Conservation (phyloP, 1,140 invertebrate species). For the Lepidostoma basale region DNA sequence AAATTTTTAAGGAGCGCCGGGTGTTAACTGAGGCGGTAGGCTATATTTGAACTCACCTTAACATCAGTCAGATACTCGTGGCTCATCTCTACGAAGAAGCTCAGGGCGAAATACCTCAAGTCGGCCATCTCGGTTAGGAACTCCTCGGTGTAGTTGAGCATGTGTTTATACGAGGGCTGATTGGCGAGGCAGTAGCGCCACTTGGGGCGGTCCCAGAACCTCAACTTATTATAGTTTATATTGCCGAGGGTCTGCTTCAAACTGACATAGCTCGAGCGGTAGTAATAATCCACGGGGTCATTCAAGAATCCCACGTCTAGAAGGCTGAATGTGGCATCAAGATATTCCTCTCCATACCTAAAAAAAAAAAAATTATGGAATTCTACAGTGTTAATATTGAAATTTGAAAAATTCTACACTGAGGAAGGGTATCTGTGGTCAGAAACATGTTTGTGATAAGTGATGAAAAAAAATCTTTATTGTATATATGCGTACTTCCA, state of each 20-base stretch:
- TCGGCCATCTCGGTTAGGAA: slow-evolving; percentile 42
- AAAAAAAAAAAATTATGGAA: too few species aligned
- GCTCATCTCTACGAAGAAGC: slow-evolving; percentile 44
- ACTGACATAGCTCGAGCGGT: slow-evolving; percentile 35
- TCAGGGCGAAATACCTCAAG: slow-evolving; percentile 40
- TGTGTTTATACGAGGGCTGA: slow-evolving; percentile 40
- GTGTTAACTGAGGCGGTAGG: too few species aligned
- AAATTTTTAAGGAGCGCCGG: too few species aligned
- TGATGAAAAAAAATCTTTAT: too few species aligned
- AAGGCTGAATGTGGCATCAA: slow-evolving; percentile 37
- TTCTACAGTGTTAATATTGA: too few species aligned
- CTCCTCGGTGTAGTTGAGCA: slow-evolving; percentile 45
- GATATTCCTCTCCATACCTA: slow-evolving; percentile 43
- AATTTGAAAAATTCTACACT: too few species aligned
- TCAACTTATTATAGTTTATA: slow-evolving; percentile 31
- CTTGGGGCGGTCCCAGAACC: slow-evolving; percentile 40
- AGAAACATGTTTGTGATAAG: too few species aligned
- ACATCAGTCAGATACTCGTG: slow-evolving; percentile 44
- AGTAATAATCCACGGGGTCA: slow-evolving; percentile 44
- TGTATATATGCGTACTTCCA: too few species aligned
- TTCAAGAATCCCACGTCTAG: slow-evolving; percentile 37
- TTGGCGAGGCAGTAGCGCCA: slow-evolving; percentile 42
- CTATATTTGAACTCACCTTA: slow-evolving; percentile 31
- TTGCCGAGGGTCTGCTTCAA: slow-evolving; percentile 33
- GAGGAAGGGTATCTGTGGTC: too few species aligned